Evolutionary conservation across 2,113 vertebrate genomes (phyloP).

Genomic region (Corythornis vintsioides): DNA sequence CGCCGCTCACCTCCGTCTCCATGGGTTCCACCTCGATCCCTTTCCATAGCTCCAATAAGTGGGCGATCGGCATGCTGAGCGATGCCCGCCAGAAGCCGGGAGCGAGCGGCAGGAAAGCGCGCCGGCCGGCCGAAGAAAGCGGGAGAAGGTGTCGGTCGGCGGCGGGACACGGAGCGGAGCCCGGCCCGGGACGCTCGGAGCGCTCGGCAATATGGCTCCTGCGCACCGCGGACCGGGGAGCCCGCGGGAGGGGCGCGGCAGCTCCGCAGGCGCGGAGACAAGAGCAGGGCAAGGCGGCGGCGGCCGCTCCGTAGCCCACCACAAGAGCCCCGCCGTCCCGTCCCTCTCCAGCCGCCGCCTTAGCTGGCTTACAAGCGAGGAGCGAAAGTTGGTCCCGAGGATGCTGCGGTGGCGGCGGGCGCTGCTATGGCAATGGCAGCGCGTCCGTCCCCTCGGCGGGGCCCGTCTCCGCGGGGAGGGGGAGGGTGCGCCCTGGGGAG

Average conservation of each 20-base stretch:
- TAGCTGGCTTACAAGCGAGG: constrained; percentile 6
- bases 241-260: not conserved
- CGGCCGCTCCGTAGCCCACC: not conserved
- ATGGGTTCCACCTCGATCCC: constrained; percentile 80
- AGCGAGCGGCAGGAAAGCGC: not conserved
- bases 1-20: constrained; percentile 78
- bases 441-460: not conserved
- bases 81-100: not conserved
- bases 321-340: not conserved
- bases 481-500: not conserved
- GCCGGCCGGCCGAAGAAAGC: not conserved
- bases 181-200: not conserved
- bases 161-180: fast-evolving
- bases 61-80: constrained; percentile 76
- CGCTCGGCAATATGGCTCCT: not conserved
- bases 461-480: not conserved
- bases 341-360: not conserved
- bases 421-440: constrained; percentile 70
- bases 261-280: not conserved
- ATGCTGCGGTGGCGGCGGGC: constrained; percentile 38
- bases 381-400: constrained; percentile 69
- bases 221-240: not conserved
- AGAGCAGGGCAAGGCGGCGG: not conserved
- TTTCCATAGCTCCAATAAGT: constrained; percentile 81
- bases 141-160: fast-evolving